phyloP scores from a whole-genome alignment of 1,140 invertebrate genomes.

The Camponotus floridanus region DNA sequence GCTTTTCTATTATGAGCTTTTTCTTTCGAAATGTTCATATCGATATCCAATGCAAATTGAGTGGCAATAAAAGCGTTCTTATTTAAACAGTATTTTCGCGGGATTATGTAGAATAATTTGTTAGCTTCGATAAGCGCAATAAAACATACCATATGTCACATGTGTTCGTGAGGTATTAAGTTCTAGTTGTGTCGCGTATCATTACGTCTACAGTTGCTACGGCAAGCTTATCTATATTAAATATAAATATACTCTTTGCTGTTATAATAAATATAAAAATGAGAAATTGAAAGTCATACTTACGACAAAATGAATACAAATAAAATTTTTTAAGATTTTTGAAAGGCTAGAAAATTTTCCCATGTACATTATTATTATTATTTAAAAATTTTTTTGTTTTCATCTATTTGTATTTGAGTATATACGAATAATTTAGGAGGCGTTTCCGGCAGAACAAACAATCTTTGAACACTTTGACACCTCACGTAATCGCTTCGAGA shows the following conservation, averaged over 20 bases:
- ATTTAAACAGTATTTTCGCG: constrained; percentile 38
- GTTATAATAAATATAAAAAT: constrained; percentile 38
- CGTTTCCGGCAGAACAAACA: constrained; percentile 38
- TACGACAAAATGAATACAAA: not conserved
- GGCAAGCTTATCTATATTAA: constrained; percentile 29
- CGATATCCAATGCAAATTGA: constrained; percentile 37
- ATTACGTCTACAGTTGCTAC: constrained; percentile 17
- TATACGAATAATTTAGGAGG: constrained; percentile 38
- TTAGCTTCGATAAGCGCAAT: constrained; percentile 44
- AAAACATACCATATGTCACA: constrained; percentile 46
- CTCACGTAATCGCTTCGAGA: constrained; percentile 53
- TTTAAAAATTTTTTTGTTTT: not conserved
- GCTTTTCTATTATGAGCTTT: not conserved
- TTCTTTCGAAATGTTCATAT: constrained; percentile 3
- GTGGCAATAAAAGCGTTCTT: constrained; percentile 53
- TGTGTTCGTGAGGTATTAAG: constrained; percentile 43
- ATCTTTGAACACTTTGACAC: constrained; percentile 35
- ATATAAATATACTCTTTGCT: constrained; percentile 3
- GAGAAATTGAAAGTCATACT: not conserved
- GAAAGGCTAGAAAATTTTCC: too few relatives aligned
- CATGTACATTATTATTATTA: too few relatives aligned
- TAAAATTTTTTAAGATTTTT: not conserved
- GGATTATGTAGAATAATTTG: constrained; percentile 60
- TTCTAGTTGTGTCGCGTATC: constrained; percentile 46
- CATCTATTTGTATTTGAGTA: constrained; percentile 16